These are phyloP conservation scores for Stichopus horrens DNA, from an alignment of 53 echinoderm and acorn worm genomes.

Conservation along the genomic window DNA sequence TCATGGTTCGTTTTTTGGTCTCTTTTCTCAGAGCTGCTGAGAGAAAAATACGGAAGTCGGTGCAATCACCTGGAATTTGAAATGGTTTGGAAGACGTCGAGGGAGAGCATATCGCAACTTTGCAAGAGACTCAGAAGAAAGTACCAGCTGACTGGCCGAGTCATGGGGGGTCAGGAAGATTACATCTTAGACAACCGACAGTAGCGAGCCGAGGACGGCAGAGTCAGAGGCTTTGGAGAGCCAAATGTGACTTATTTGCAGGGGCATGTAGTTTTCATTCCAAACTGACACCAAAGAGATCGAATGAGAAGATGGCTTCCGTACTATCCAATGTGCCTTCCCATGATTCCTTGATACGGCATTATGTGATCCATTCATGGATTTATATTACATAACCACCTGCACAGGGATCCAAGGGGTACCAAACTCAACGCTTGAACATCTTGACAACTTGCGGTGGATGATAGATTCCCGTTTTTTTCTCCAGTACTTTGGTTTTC, in stretches of 20 bases:
- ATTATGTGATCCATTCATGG: neutral
- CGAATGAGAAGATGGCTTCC: too few species aligned
- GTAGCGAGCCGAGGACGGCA: neutral
- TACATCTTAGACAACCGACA: conserved; percentile 57
- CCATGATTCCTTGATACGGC: neutral
- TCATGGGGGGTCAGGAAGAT: conserved; percentile 46
- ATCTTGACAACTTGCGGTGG: too few species aligned
- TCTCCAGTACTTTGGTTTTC: too few species aligned
- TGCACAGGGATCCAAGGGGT: too few species aligned
- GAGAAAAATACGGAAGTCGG: conserved; percentile 61
- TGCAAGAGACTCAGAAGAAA: conserved; percentile 75
- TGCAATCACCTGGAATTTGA: conserved; percentile 75
- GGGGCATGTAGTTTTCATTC: too few species aligned
- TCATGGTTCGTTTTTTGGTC: neutral
- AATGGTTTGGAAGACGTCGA: conserved; percentile 84
- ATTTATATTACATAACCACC: neutral
- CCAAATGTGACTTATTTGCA: too few species aligned
- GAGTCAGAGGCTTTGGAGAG: neutral
- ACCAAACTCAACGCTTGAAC: too few species aligned
- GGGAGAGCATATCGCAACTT: conserved; percentile 87
- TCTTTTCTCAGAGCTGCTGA: conserved; percentile 58
- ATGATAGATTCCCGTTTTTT: too few species aligned
- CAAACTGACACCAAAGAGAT: too few species aligned
- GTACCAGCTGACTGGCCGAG: conserved; percentile 34
- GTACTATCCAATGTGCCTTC: neutral